These are phyloP conservation scores for Hyles euphorbiae DNA, from an alignment of 1,140 invertebrate genomes.

Conservation along the genomic window DNA sequence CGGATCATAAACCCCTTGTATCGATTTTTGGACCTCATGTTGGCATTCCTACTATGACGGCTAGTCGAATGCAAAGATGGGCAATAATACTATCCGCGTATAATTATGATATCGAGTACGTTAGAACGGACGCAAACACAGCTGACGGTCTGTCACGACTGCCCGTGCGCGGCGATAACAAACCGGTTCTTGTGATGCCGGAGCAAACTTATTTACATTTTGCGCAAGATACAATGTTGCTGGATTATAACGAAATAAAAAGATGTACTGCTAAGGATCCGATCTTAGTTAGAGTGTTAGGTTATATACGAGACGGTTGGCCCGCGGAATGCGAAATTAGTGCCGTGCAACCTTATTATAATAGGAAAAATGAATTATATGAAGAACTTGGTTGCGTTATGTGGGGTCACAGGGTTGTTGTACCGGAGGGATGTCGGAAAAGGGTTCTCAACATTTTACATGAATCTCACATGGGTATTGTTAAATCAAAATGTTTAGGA, in stretches of 20 bases:
- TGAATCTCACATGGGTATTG: conserved; percentile 44
- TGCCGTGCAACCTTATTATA: conserved; percentile 7
- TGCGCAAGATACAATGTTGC: not conserved
- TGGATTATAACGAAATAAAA: conserved; percentile 30
- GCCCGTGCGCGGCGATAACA: conserved; percentile 3
- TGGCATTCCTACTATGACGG: conserved; percentile 23
- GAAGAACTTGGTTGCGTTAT: conserved; percentile 20
- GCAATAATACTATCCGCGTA: conserved; percentile 18
- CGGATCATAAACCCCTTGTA: no score
- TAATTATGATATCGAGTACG: conserved; percentile 19
- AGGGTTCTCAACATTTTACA: conserved; percentile 15
- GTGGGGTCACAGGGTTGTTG: conserved; percentile 19
- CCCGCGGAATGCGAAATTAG: conserved; percentile 5
- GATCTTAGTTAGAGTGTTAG: conserved; percentile 4
- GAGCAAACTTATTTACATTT: not conserved
- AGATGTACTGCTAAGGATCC: conserved; percentile 5
- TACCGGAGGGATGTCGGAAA: conserved; percentile 14
- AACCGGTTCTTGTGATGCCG: no score
- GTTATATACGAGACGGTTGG: conserved; percentile 15
- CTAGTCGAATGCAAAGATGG: conserved; percentile 22
- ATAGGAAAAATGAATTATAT: conserved; percentile 15
- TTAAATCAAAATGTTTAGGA: conserved; percentile 37
- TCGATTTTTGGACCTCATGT: no score
- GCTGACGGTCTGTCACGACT: conserved; percentile 18
- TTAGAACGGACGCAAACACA: conserved; percentile 6